Evolutionary conservation across 2,113 vertebrate species (phyloP).

Genomic region (Psittacula cyanocephala): DNA sequence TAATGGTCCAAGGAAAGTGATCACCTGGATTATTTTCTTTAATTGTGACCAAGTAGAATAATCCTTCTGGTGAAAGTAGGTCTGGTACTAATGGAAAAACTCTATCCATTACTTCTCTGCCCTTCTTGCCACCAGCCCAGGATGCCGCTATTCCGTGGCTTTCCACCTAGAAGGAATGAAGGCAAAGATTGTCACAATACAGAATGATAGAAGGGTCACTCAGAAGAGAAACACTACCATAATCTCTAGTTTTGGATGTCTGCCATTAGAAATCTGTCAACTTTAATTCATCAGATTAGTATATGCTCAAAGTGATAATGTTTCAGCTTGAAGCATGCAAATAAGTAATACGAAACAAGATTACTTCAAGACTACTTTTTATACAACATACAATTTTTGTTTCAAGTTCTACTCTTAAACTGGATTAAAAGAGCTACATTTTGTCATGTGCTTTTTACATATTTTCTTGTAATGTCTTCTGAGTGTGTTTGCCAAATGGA

Average conservation of each 20-base stretch:
- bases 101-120: slow-evolving; percentile 90
- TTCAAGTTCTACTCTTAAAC: neutral
- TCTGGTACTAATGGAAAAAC: slow-evolving; percentile 84
- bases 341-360: neutral
- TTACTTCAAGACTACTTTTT: neutral
- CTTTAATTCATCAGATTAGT: neutral
- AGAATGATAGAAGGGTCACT: neutral
- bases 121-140: slow-evolving; percentile 91
- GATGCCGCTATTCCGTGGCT: slow-evolving; percentile 85
- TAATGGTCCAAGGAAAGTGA: neutral
- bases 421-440: neutral
- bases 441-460: neutral
- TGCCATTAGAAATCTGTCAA: neutral
- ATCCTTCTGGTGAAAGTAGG: slow-evolving; percentile 83
- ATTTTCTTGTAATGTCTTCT: neutral
- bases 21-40: slow-evolving; percentile 91
- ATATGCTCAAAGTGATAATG: neutral
- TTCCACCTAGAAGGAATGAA: slow-evolving; percentile 78
- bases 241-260: neutral
- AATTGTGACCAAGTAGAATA: slow-evolving; percentile 89
- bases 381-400: neutral
- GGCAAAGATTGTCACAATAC: neutral
- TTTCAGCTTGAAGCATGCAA: neutral
- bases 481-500: neutral
- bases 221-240: neutral